Evolutionary conservation across 2,113 vertebrate genomes (phyloP).

Genomic region (Nothocercus nigrocapillus): DNA sequence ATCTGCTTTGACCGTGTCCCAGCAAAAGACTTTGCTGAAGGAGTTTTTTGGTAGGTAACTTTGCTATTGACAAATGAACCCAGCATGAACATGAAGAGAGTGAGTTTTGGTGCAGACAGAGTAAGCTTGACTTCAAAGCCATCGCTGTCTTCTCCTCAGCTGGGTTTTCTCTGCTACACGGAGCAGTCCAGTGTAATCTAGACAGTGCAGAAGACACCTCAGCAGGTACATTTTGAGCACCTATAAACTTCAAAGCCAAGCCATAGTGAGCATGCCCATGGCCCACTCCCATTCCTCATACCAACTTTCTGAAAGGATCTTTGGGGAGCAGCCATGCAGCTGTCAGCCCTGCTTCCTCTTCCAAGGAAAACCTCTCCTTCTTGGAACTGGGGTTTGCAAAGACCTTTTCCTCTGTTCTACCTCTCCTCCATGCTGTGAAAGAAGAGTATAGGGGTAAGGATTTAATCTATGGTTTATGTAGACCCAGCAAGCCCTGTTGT

Average conservation of each 20-base stretch:
- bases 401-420: neutral
- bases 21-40: neutral
- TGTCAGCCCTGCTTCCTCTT: neutral
- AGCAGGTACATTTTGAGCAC: fast-evolving
- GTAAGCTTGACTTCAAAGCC: neutral
- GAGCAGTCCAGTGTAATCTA: neutral
- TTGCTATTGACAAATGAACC: neutral
- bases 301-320: neutral
- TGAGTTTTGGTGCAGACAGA: neutral
- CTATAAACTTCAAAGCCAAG: neutral
- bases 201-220: neutral
- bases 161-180: neutral
- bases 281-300: neutral
- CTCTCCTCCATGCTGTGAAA: neutral
- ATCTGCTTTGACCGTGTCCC: neutral
- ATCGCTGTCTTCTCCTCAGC: neutral
- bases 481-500: neutral
- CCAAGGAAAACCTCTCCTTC: neutral
- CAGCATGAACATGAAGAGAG: neutral
- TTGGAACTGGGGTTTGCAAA: neutral
- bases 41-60: neutral
- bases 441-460: neutral
- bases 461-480: neutral
- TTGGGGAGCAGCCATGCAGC: neutral
- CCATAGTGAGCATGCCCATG: neutral